Evolutionary conservation across 1,140 invertebrate species (phyloP).

Genomic region (Protaetia brevitarsis): DNA sequence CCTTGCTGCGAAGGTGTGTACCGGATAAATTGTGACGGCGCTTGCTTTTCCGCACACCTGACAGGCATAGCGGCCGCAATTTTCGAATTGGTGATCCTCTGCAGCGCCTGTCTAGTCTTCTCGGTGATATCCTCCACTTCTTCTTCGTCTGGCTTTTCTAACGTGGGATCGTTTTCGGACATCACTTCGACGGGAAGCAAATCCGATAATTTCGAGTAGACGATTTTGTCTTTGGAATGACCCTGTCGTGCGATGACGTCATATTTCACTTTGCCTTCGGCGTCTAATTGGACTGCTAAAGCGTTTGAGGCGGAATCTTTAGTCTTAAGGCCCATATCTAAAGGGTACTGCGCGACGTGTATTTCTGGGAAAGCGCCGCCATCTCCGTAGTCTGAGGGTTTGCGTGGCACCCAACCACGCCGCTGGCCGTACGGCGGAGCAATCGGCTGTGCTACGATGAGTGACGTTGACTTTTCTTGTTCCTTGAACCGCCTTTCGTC

Average conservation of each 20-base stretch:
- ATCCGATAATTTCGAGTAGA: slow-evolving; percentile 94
- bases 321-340: slow-evolving; percentile 77
- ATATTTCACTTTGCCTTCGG: slow-evolving; percentile 94
- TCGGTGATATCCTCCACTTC: slow-evolving; percentile 84
- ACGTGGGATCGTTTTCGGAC: slow-evolving; percentile 83
- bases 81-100: slow-evolving; percentile 85
- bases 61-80: slow-evolving; percentile 93
- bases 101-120: slow-evolving; percentile 75
- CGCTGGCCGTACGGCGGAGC: slow-evolving; percentile 96
- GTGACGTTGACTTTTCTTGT: slow-evolving; percentile 59
- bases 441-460: slow-evolving; percentile 78
- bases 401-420: slow-evolving; percentile 90
- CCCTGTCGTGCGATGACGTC: slow-evolving; percentile 94
- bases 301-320: slow-evolving; percentile 83
- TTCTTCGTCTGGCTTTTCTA: slow-evolving; percentile 85
- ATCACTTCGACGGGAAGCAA: slow-evolving; percentile 90
- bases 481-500: slow-evolving; percentile 71
- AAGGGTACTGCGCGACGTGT: slow-evolving; percentile 93
- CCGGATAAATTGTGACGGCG: slow-evolving; percentile 49
- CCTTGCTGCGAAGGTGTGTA: slow-evolving; percentile 98
- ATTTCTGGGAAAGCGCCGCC: slow-evolving; percentile 99
- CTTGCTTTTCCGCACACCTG: slow-evolving; percentile 80
- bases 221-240: slow-evolving; percentile 94
- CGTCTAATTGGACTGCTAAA: slow-evolving; percentile 89
- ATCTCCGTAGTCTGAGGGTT: slow-evolving; percentile 84